Evolutionary conservation across 2,797 vertebrate species (phyloP), one percentile per base, ranked within the genome.

Genomic region (Gymnocypris eckloni): DNA sequence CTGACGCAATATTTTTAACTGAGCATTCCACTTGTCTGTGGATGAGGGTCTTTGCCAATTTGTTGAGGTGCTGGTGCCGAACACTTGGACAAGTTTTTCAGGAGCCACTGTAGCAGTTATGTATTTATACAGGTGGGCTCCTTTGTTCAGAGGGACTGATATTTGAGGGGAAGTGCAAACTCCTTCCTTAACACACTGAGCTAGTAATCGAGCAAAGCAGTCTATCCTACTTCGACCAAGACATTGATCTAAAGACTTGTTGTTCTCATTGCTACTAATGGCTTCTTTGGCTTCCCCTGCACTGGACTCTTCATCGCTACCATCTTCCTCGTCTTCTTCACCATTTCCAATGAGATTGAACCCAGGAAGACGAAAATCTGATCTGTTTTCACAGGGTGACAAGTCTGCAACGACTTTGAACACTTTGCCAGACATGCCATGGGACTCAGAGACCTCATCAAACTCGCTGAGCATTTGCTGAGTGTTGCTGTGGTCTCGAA

Each of bases 71-170:
- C 89, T 89, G 33, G 89, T 88, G 45, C 94, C 93, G 76, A 96
- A 95, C 81, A 95, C 94, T 88, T 95, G 95, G 76, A 90, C 92
- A 22, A 96, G 95, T 88, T 96, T 96, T 90, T 96, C 96, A 52
- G 92, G 90, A 16, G 95, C 94, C 45, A 96, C 96, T 22, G 94
- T 94, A 16, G 94, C 93, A 83, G 93, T 94, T 80, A 96, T 93
- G 88, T 95, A 96, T 89, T 94, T 95, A 89, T 95, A 95, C 83
- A 96, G 95, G 88, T 89, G 93, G 13, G 95, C 93, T 4, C 94
- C 94, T 87, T 95, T 96, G 87, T 92, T 90, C 89, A 96, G 88
- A 1, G 92, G 90, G 48, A 92, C 91, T 0, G 93, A 93, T 82
- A 96, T 91, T 75, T 94, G 95, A 25, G 93, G 90, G 73, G 92